Conservation (phyloP, 2,888 invertebrate genomes). For the Drosophila anomelani region DNA sequence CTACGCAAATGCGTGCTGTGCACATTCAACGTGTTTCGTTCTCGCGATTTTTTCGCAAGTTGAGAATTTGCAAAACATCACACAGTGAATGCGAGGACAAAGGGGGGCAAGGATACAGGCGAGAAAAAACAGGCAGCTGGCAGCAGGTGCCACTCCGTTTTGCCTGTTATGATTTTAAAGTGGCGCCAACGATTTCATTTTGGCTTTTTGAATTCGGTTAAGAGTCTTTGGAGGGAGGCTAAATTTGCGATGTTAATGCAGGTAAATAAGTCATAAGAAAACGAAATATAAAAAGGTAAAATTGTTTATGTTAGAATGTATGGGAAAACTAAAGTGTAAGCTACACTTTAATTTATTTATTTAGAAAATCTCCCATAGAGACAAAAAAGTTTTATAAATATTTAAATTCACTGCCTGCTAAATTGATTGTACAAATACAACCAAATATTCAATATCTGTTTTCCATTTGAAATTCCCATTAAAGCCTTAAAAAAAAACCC, state of each 20-base stretch:
- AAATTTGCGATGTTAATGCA: not conserved
- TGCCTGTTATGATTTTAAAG: conserved; percentile 44
- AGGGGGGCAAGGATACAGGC: too few relatives aligned
- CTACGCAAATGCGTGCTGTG: conserved; percentile 23
- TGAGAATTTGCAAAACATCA: conserved; percentile 50
- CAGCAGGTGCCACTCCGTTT: conserved; percentile 15
- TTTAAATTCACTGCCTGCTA: not conserved
- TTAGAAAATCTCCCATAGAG: not conserved
- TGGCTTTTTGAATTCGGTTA: conserved; percentile 1
- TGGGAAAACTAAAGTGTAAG: not conserved
- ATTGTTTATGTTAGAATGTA: too few relatives aligned
- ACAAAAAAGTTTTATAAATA: not conserved
- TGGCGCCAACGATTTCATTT: conserved; percentile 23
- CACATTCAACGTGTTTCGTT: conserved; percentile 39
- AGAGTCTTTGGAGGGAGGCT: not conserved
- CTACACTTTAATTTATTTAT: not conserved
- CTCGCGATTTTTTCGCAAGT: conserved; percentile 30
- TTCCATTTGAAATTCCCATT: not conserved
- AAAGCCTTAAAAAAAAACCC: not conserved
- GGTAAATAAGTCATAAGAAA: not conserved
- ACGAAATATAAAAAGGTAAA: not conserved
- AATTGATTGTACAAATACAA: not conserved
- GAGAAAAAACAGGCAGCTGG: conserved; percentile 1
- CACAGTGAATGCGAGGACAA: not conserved
- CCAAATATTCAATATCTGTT: not conserved